Conservation (phyloP, 2,888 invertebrate genomes). For the Drosophila austrosaltans region DNA sequence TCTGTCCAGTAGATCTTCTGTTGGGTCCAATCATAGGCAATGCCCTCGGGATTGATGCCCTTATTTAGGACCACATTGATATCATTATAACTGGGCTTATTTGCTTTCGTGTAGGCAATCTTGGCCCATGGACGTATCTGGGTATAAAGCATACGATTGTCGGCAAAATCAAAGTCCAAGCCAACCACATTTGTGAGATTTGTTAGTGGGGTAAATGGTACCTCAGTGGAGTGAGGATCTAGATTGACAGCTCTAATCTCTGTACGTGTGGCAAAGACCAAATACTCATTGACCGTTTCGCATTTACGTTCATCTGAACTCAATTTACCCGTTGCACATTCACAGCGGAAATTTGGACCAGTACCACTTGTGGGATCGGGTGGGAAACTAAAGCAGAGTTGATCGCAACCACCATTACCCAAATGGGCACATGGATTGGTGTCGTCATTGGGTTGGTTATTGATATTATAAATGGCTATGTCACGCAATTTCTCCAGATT, state of each 20-base stretch:
- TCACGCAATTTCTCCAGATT: constrained; percentile 94
- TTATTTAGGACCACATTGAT: constrained; percentile 89
- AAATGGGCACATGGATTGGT: constrained; percentile 91
- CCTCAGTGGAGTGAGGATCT: constrained; percentile 90
- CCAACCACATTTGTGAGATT: constrained; percentile 97
- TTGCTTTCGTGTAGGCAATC: constrained; percentile 91
- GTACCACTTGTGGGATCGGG: constrained; percentile 85
- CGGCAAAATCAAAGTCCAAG: constrained; percentile 96
- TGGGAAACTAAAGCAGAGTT: constrained; percentile 97
- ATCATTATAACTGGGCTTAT: constrained; percentile 86
- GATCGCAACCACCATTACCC: constrained; percentile 94
- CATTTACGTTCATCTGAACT: constrained; percentile 88
- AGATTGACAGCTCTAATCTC: constrained; percentile 96
- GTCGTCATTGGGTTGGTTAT: constrained; percentile 93
- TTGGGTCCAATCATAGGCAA: constrained; percentile 99
- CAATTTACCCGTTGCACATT: constrained; percentile 95
- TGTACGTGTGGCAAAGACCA: constrained; percentile 96
- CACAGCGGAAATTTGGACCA: constrained; percentile 88
- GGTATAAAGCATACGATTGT: constrained; percentile 94
- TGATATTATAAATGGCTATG: constrained; percentile 94
- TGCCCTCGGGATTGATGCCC: constrained; percentile 95
- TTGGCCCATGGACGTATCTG: constrained; percentile 96
- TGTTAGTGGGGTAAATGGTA: constrained; percentile 93
- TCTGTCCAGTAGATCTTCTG: constrained; percentile 99
- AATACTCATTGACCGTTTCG: constrained; percentile 92